Conservation (phyloP, 2,888 invertebrate genomes). For the Drosophila pseudotakahashii region DNA sequence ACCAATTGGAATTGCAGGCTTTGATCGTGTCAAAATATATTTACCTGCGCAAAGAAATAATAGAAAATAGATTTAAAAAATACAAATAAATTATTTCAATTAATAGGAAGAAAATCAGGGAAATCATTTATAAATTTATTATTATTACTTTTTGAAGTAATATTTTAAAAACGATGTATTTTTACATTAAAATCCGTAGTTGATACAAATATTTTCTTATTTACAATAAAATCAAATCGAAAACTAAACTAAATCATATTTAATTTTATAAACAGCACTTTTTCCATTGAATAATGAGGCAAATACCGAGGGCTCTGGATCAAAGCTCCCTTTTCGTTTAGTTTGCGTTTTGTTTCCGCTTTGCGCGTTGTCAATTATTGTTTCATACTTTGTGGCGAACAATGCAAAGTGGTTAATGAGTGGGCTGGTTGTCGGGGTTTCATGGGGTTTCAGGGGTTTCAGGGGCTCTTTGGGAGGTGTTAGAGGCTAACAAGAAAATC, state of each 20-base stretch:
- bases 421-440: neutral
- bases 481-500: slow-evolving; percentile 69
- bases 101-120: no score
- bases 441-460: slow-evolving; percentile 1
- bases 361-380: slow-evolving; percentile 68
- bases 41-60: no score
- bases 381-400: slow-evolving; percentile 59
- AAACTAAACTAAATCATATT: slow-evolving; percentile 12
- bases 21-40: neutral
- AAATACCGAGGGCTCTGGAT: slow-evolving; percentile 19
- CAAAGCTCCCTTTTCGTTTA: slow-evolving; percentile 24
- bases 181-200: no score
- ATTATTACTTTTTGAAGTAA: no score
- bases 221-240: neutral
- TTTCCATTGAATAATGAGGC: slow-evolving; percentile 21
- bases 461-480: slow-evolving; percentile 16
- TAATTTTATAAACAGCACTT: slow-evolving; percentile 27
- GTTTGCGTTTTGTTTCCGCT: slow-evolving; percentile 39
- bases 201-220: no score
- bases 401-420: slow-evolving; percentile 45
- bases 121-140: neutral
- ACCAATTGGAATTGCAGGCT: slow-evolving; percentile 17
- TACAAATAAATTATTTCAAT: no score
- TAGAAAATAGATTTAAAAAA: no score
- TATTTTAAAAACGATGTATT: no score